Percentiles rank a stretch among this genome's conserved stretches.
Conservation (phyloP, 2,797 vertebrate species). For the Catostomus latipinnis region DNA sequence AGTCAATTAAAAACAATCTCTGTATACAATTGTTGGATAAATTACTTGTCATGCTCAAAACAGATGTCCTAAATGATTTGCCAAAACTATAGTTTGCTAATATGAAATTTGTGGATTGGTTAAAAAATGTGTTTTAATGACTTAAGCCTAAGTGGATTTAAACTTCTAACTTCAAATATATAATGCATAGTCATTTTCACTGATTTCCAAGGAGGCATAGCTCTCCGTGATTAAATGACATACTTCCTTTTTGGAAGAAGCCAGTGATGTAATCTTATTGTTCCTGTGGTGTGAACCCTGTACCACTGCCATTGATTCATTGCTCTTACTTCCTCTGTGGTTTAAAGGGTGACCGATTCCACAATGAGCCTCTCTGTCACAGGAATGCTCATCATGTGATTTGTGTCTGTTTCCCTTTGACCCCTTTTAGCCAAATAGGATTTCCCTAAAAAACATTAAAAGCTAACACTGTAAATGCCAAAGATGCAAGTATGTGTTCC, state of each 20-base stretch:
- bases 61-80: no score
- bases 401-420: not conserved
- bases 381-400: slow-evolving; percentile 28
- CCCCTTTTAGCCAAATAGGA: not conserved
- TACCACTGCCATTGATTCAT: slow-evolving; percentile 17
- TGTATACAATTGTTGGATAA: no score
- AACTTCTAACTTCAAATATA: not conserved
- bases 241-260: slow-evolving; percentile 40
- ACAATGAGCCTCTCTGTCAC: slow-evolving; percentile 14
- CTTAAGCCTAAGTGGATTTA: no score
- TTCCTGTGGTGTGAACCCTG: not conserved
- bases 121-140: no score
- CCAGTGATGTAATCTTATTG: slow-evolving; percentile 9
- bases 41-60: no score
- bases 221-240: not conserved
- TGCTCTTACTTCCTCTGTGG: slow-evolving; percentile 34
- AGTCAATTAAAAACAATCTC: no score
- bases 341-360: slow-evolving; percentile 40
- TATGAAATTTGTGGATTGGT: no score
- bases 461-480: not conserved
- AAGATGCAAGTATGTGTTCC: not conserved
- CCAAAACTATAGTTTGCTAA: no score
- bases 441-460: not conserved
- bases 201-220: slow-evolving; percentile 14
- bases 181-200: not conserved